phyloP scores from a whole-genome alignment of 2,113 vertebrate genomes.

The Neotoma lepida region DNA sequence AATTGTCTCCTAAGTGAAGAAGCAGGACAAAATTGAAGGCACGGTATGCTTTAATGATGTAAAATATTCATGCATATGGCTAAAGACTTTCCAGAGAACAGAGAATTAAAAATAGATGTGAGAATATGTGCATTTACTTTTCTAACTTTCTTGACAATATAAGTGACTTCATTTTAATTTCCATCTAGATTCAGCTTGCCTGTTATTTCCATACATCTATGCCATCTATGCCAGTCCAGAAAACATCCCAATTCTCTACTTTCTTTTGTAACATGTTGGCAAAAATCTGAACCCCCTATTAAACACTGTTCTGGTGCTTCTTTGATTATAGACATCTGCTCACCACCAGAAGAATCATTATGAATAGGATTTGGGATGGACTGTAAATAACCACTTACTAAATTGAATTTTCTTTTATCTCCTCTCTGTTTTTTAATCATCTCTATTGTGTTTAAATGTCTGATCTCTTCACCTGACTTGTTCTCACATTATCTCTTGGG shows the following conservation, averaged over 20 bases:
- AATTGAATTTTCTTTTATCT: background rate
- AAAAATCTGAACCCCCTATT: background rate
- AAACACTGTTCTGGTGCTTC: background rate
- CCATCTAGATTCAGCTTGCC: background rate
- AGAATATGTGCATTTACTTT: constrained; percentile 47
- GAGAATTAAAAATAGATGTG: constrained; percentile 60
- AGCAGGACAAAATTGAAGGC: constrained; percentile 28
- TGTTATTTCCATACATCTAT: constrained; percentile 1
- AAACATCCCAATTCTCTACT: background rate
- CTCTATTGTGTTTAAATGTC: background rate
- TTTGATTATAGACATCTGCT: background rate
- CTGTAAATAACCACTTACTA: background rate
- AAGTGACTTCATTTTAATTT: constrained; percentile 56
- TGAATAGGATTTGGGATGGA: background rate
- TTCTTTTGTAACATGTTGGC: background rate
- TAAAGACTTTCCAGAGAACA: constrained; percentile 49
- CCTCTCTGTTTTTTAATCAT: background rate
- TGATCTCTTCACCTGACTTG: background rate
- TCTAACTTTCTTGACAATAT: constrained; percentile 51
- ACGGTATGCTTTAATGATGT: constrained; percentile 46
- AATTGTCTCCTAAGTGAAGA: background rate
- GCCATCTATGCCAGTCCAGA: background rate
- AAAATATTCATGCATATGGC: constrained; percentile 63
- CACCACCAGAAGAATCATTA: background rate
- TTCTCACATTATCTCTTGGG: background rate